Evolutionary conservation across 2,113 vertebrate genomes (phyloP).

Genomic region (Typhlomys cinereus): DNA sequence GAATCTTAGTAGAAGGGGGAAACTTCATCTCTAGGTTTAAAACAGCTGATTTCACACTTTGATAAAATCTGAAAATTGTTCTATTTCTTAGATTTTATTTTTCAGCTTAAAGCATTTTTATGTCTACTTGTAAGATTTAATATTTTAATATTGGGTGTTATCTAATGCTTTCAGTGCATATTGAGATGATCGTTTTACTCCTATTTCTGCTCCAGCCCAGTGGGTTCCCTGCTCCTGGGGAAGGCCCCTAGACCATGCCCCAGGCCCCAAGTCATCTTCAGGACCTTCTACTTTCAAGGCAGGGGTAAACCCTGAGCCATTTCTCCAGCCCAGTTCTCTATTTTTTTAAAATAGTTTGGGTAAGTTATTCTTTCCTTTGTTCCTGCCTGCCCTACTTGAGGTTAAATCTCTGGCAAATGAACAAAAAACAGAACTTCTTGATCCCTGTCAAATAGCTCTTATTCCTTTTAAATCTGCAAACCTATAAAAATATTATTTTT

Average conservation of each 20-base stretch:
- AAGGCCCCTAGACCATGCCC: too few relatives aligned
- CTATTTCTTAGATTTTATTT: background rate
- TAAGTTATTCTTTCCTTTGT: background rate
- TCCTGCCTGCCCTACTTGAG: background rate
- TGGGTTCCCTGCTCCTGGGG: too few relatives aligned
- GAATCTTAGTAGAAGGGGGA: background rate
- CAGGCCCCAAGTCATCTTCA: too few relatives aligned
- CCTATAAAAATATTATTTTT: too few relatives aligned
- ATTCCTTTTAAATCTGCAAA: background rate
- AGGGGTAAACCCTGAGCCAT: too few relatives aligned
- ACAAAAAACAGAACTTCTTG: background rate
- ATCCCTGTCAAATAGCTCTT: background rate
- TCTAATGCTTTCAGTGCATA: background rate
- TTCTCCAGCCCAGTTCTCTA: background rate
- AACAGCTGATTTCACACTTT: slow-evolving; percentile 38
- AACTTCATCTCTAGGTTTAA: background rate
- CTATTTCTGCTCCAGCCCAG: too few relatives aligned
- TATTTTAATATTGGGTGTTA: background rate
- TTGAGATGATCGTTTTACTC: background rate
- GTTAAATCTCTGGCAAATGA: background rate
- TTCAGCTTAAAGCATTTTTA: background rate
- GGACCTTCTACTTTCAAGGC: too few relatives aligned
- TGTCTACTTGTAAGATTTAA: background rate
- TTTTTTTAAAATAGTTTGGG: background rate
- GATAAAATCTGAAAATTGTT: background rate